Base-by-base conservation (phyloP, 2,888 invertebrate genomes). In the Cistogaster globosa region DNA sequence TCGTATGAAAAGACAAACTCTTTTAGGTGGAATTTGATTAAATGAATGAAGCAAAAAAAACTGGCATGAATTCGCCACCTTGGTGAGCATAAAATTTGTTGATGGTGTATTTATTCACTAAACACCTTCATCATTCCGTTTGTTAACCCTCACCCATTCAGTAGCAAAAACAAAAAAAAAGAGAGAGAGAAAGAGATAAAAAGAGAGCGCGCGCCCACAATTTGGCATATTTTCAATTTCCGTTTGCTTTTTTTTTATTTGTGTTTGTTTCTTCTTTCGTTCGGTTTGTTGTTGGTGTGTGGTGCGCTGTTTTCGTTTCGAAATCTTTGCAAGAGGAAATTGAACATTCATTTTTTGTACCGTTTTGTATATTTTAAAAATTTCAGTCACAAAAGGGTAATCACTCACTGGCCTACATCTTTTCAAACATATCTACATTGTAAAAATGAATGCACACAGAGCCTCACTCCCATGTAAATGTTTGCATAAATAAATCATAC, bases 151-250 rank as follows among this genome's bases (percentile, higher is more conserved):
- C 53, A 42, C 57, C 57, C 69, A 68, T 32, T 60, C 36, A 18
- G 48, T 53, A 1, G 18, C 36, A 62, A n/a, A 65, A 14, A 51
- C 42, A 77, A 55, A 22, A 20, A 53, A 26, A 68, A 16, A 78
- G 74, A 53, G 57, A n/a, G 32, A 36, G 65, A 16, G 16, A 48
- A 12, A 60, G 53, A 77, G 62, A 20, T 20, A 60, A 26, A 68
- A 16, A 79, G 77, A 55, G 53, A 76, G 79, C 45, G 87, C 89
- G 91, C 91, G 91, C 91, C 91, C 90, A 91, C 91, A 91, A 90
- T 90, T 91, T 91, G 90, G 91, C 90, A 91, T 90, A 91, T 91
- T 91, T 91, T 91, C 90, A 91, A 90, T 91, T 91, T 91, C 90
- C 91, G 91, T 91, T 91, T 89, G 69, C 53, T 65, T 69, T 74